Evolutionary conservation across 2,888 invertebrate species (phyloP).

Genomic region (Leucophora obtusa): DNA sequence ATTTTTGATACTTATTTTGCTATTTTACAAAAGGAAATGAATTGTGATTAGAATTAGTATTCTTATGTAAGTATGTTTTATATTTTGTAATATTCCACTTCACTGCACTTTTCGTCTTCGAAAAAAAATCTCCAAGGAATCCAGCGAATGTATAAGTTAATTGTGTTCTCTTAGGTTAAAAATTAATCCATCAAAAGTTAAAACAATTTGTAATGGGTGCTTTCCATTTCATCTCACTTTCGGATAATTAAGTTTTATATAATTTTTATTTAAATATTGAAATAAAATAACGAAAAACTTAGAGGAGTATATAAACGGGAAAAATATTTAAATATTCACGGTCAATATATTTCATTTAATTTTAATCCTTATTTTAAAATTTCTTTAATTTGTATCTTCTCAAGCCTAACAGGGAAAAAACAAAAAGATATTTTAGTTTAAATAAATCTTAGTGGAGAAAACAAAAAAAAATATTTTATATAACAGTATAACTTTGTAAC

Average conservation of each 20-base stretch:
- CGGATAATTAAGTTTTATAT: slow-evolving; percentile 36
- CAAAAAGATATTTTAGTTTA: slow-evolving; percentile 22
- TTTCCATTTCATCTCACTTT: too few relatives aligned
- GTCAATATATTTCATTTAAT: slow-evolving; percentile 46
- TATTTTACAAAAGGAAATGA: too few relatives aligned
- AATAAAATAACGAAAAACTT: slow-evolving; percentile 2
- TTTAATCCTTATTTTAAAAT: slow-evolving; percentile 33
- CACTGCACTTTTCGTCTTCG: too few relatives aligned
- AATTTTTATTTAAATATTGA: slow-evolving; percentile 41
- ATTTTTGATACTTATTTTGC: too few relatives aligned
- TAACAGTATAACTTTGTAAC: slow-evolving; percentile 15
- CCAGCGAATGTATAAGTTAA: too few relatives aligned
- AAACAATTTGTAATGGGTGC: too few relatives aligned
- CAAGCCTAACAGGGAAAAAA: slow-evolving; percentile 25
- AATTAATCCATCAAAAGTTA: too few relatives aligned
- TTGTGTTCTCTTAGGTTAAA: too few relatives aligned
- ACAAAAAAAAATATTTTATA: slow-evolving; percentile 12
- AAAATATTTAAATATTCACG: slow-evolving; percentile 46
- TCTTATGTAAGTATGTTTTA: too few relatives aligned
- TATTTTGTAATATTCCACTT: too few relatives aligned
- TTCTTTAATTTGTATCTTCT: slow-evolving; percentile 26
- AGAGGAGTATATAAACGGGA: not conserved
- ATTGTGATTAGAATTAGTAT: too few relatives aligned
- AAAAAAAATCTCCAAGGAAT: too few relatives aligned
- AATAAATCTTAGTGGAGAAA: slow-evolving; percentile 33